Conservation (phyloP, 2,113 vertebrate species). For the Desmodus rotundus region DNA sequence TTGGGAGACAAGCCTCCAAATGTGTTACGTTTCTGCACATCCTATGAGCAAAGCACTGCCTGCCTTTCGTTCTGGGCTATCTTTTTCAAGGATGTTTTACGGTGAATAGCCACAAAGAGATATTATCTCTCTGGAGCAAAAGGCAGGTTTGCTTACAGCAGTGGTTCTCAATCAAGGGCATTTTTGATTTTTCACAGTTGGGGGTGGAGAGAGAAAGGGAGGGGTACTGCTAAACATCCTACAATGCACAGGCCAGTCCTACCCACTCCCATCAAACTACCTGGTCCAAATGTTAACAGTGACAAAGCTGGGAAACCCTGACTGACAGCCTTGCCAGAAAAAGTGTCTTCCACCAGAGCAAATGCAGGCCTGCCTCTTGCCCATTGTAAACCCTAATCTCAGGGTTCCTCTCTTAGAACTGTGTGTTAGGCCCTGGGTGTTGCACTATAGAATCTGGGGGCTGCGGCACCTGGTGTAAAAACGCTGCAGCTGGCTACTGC, state of each 20-base stretch:
- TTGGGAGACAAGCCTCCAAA: neutral
- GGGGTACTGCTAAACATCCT: neutral
- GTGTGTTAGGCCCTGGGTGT: too few relatives aligned
- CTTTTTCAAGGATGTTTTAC: neutral
- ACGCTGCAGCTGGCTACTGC: neutral
- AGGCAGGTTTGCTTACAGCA: neutral
- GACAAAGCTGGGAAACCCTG: neutral
- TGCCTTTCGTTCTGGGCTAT: neutral
- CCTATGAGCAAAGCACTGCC: neutral
- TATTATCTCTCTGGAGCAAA: neutral
- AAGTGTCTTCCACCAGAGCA: neutral
- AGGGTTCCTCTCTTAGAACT: neutral
- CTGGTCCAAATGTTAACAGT: neutral
- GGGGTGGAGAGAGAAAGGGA: neutral
- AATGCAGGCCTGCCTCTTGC: neutral
- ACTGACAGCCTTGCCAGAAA: neutral
- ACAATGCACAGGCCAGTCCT: neutral
- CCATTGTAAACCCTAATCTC: neutral
- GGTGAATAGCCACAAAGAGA: neutral
- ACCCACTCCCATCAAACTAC: neutral
- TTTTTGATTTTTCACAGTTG: neutral
- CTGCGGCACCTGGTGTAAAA: neutral
- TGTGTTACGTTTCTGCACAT: neutral
- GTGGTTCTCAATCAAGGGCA: neutral
- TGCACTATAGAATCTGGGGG: neutral